These are phyloP conservation scores for Aquatica leii DNA, from an alignment of 2,888 invertebrate species.

Conservation along the genomic window DNA sequence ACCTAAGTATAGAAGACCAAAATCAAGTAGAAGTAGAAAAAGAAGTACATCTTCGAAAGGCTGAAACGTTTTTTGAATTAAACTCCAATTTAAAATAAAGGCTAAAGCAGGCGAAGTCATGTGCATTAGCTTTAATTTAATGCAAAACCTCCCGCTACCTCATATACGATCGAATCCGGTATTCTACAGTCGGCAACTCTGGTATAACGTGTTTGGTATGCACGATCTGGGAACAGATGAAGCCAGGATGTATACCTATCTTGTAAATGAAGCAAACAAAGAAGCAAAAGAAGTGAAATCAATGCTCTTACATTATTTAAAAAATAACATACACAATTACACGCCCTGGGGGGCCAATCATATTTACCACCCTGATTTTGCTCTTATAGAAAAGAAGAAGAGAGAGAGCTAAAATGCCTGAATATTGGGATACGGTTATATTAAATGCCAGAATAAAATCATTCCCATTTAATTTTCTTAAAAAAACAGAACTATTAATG, in stretches of 20 bases:
- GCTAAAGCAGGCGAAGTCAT: too few relatives aligned
- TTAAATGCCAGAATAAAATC: background rate
- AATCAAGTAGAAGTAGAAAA: too few relatives aligned
- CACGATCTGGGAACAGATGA: constrained; percentile 34
- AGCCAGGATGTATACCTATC: constrained; percentile 3
- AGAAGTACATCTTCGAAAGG: too few relatives aligned
- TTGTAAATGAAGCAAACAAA: background rate
- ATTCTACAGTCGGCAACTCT: too few relatives aligned
- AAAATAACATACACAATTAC: background rate
- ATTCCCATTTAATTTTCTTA: background rate
- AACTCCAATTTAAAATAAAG: too few relatives aligned
- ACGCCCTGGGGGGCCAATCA: background rate
- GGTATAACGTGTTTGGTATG: constrained; percentile 38
- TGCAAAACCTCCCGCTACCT: too few relatives aligned
- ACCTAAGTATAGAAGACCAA: too few relatives aligned
- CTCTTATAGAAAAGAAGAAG: background rate
- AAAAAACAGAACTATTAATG: too few relatives aligned
- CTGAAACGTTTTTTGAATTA: constrained; percentile 7
- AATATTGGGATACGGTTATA: background rate
- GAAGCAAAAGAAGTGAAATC: background rate
- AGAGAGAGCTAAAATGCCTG: background rate
- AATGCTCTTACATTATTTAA: background rate
- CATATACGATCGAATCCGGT: too few relatives aligned
- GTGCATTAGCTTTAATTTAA: too few relatives aligned
- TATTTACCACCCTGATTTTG: background rate